These are phyloP conservation scores for Dasyprocta punctata DNA, from an alignment of 2,113 vertebrate genomes.

Conservation along the genomic window DNA sequence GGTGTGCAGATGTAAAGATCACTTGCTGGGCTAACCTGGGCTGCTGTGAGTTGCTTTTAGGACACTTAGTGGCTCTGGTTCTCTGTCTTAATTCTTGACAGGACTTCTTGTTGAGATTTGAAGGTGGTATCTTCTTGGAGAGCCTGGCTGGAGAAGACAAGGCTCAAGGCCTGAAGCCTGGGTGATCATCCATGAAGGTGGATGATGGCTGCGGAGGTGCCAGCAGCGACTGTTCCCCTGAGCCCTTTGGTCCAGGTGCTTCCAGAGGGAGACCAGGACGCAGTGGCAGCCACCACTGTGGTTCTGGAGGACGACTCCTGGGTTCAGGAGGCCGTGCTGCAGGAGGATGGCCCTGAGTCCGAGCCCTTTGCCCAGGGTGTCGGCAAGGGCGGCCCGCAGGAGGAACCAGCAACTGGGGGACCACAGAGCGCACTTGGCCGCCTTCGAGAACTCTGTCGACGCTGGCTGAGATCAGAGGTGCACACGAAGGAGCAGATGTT, in stretches of 20 bases:
- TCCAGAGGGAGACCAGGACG: conserved; percentile 35
- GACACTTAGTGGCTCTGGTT: not conserved
- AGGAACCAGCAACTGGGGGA: not conserved
- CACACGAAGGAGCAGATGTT: conserved; percentile 81
- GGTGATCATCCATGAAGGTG: not conserved
- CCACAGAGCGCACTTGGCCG: conserved; percentile 42
- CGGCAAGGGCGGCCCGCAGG: not conserved
- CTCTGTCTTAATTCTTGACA: conserved; percentile 41
- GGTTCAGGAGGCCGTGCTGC: conserved; percentile 76
- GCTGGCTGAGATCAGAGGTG: conserved; percentile 76
- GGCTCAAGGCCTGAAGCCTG: not conserved
- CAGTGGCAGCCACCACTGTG: conserved; percentile 17
- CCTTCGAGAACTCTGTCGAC: conserved; percentile 78
- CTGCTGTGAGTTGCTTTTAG: not conserved
- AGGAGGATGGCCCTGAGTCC: conserved; percentile 62
- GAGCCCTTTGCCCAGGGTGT: conserved; percentile 37
- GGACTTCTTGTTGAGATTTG: not conserved
- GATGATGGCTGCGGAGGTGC: conserved; percentile 72
- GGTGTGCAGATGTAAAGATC: not conserved
- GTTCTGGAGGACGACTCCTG: conserved; percentile 73
- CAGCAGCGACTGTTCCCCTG: not conserved
- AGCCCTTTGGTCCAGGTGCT: conserved; percentile 41
- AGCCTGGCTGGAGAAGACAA: conserved; percentile 38
- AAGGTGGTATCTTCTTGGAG: not conserved
- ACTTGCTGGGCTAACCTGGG: conserved; percentile 23